Evolutionary conservation across 1,140 invertebrate genomes (phyloP), one percentile per base, ranked within the genome.

Genomic region (Condylostylus longicornis): DNA sequence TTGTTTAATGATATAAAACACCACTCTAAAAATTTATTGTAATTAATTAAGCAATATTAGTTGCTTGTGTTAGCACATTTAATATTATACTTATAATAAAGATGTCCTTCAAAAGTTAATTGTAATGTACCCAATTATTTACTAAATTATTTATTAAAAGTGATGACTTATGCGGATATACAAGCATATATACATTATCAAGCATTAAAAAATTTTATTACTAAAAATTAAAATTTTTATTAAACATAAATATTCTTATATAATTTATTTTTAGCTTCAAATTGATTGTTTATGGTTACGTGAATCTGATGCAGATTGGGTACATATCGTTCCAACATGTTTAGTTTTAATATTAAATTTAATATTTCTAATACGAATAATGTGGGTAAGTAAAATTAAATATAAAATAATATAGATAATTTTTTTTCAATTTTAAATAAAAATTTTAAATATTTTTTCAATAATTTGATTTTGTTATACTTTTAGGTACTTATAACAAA

Each of bases 401-500:
- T 4, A 27, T n/a, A 27, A 27, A 10, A 27, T n/a, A 27, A 10
- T 27, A 10, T 13, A 27, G 14, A 27, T 27, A 27, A 10, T 4
- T 4, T 27, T 13, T n/a, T n/a, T 13, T n/a, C 25, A n/a, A 10
- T 27, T 27, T 4, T 10, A 27, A 27, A 27, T 27, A 10, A 13
- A 27, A 27, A 27, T 27, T 8, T 27, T 13, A 27, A 27, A 20
- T 35, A 25, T 25, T 21, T 14, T 12, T 12, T 12, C 30, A 38
- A 33, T 31, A 37, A 28, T 20, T 22, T 18, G 5, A 9, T 15
- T 30, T 6, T 35, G 7, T 9, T 40, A 32, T 31, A 5, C 4
- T 38, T 47, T 2, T 46, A 86, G 82, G 81, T 93, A 14, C 65
- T 94, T 30, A 89, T 94, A 46, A 94, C 87, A 7, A 93, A 94